Evolutionary conservation across 1,140 invertebrate genomes (phyloP), one percentile per base, ranked within the genome.

Genomic region (Ooceraea biroi): DNA sequence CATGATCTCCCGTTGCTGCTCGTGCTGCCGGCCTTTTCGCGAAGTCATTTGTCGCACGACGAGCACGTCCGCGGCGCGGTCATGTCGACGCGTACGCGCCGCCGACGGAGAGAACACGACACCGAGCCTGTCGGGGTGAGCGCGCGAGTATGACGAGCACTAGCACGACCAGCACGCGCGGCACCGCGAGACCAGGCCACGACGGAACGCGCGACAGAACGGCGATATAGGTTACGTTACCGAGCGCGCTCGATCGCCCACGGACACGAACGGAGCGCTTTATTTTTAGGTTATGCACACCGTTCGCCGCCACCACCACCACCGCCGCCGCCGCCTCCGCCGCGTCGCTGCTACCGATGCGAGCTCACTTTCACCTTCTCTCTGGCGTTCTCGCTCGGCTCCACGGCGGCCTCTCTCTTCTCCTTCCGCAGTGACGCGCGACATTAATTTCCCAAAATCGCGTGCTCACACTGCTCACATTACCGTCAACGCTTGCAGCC

Each of bases 221-320:
- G 25, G n/a, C n/a, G 36, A 7, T 36, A 36, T 36, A 36, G 36
- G 36, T 36, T 36, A 36, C 36, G 36, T 36, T 36, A 7, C 36
- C 60, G 60, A 17, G 30, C 27, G 30, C 60, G 60, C 14, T 46
- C 19, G 22, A 66, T 36, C 17, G 4, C 17, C 30, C 41, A 48
- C 46, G 3, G 10, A 17, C 22, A 22, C 52, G 4, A n/a, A 55
- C 52, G n/a, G 52, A 19, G 52, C 55, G 65, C 55, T 19, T 82
- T 86, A 90, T 71, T 89, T 90, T 77, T 84, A 90, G 89, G 89
- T 90, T 90, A 90, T 88, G 73, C 84, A 58, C 76, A 58, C 76
- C 63, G 25, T 46, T 3, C 22, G 36, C 12, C 36, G 17, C 65
- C 48, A 36, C n/a, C n/a, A 5, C 52, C n/a, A 19, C 52, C 52